Evolutionary conservation across 2,888 invertebrate species (phyloP).

Genomic region (Xestoiulus laeticollis): DNA sequence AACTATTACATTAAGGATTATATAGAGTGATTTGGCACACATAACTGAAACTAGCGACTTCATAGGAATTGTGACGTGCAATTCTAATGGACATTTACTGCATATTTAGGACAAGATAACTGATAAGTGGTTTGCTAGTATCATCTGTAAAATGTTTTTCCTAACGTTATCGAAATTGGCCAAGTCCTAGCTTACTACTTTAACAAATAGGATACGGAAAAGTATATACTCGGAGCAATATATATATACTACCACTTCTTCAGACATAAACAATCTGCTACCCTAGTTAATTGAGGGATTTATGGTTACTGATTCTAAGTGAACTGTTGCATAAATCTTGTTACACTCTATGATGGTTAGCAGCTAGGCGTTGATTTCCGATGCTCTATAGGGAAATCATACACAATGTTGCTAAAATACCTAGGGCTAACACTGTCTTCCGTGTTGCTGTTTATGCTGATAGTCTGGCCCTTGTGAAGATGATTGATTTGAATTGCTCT

Average conservation of each 20-base stretch:
- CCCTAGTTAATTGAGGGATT: conserved; percentile 12
- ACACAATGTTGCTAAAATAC: background rate
- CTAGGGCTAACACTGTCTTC: background rate
- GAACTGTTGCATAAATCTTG: conserved; percentile 5
- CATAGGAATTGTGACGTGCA: background rate
- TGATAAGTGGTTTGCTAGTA: background rate
- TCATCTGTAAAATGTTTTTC: background rate
- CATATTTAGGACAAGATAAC: background rate
- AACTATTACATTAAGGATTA: conserved; percentile 25
- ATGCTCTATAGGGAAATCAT: background rate
- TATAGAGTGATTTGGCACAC: conserved; percentile 7
- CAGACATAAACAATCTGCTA: conserved; percentile 4
- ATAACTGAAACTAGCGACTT: background rate
- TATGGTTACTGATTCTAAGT: background rate
- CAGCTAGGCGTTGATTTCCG: background rate
- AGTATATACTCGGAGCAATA: background rate
- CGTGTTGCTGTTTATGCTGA: background rate
- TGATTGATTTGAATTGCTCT: background rate
- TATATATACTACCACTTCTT: background rate
- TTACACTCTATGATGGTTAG: background rate
- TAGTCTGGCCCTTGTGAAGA: background rate
- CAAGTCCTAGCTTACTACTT: background rate
- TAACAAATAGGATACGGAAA: background rate
- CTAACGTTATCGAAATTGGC: background rate
- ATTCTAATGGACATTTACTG: background rate